These are phyloP conservation scores for Acleris sparsana DNA, from an alignment of 2,888 invertebrate genomes.

Conservation along the genomic window DNA sequence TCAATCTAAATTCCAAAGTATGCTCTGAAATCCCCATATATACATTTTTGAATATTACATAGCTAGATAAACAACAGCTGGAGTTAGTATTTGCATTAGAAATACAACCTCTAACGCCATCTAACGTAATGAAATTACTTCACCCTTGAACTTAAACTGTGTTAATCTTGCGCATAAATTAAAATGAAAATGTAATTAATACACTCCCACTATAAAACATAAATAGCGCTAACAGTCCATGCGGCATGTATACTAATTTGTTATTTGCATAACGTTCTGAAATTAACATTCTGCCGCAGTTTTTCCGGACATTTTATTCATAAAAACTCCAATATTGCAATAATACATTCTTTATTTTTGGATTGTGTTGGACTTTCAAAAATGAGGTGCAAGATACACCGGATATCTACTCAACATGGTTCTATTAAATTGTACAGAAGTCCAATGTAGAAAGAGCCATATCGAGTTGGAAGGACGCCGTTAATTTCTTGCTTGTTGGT, in stretches of 20 bases:
- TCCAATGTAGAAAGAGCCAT: too few species aligned
- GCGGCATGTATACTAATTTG: constrained; percentile 1
- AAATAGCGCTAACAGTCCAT: constrained; percentile 2
- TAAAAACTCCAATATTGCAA: not conserved
- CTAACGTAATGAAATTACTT: constrained; percentile 14
- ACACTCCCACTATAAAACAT: not conserved
- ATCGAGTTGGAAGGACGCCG: too few species aligned
- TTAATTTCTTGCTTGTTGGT: too few species aligned
- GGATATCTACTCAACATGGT: too few species aligned
- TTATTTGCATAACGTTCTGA: not conserved
- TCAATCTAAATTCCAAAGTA: too few species aligned
- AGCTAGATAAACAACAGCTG: not conserved
- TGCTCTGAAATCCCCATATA: too few species aligned
- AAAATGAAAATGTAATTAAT: constrained; percentile 16
- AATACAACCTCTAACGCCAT: constrained; percentile 13
- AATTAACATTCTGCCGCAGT: not conserved
- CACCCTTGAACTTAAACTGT: constrained; percentile 19
- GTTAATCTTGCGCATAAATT: constrained; percentile 22
- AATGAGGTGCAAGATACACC: too few species aligned
- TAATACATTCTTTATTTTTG: not conserved
- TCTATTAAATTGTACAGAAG: too few species aligned
- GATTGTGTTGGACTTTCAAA: too few species aligned
- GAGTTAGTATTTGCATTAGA: constrained; percentile 8
- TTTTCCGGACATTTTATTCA: not conserved
- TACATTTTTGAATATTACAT: too few species aligned